Percentiles rank a stretch among this genome's conserved stretches.
These are phyloP conservation scores for Acanthosoma haemorrhoidale DNA, from an alignment of 2,888 invertebrate species.

Conservation along the genomic window DNA sequence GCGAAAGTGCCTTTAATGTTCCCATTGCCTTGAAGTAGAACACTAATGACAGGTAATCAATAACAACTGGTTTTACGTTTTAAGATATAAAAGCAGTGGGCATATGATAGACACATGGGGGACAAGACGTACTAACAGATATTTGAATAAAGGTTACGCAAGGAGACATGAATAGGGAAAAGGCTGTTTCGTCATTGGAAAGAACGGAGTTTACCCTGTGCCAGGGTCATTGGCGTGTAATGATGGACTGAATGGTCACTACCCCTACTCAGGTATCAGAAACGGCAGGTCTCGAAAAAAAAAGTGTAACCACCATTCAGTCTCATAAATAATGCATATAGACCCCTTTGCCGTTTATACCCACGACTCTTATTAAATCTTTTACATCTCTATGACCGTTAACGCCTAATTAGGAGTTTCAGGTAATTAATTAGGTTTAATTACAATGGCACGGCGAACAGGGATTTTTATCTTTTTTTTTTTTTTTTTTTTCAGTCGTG, in stretches of 20 bases:
- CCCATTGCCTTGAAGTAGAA: not conserved
- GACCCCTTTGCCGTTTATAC: not conserved
- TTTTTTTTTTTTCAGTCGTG: no score
- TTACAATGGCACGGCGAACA: no score
- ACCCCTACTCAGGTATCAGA: no score
- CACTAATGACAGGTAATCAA: not conserved
- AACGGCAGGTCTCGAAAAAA: not conserved
- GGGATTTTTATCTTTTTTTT: no score
- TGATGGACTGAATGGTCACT: not conserved
- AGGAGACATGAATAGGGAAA: constrained; percentile 2
- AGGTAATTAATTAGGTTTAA: no score
- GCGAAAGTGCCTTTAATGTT: no score
- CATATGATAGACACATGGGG: not conserved
- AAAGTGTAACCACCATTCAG: not conserved
- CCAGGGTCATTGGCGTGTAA: not conserved
- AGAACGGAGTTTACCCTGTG: not conserved
- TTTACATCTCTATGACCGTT: no score
- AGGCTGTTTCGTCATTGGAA: not conserved
- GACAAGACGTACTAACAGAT: not conserved
- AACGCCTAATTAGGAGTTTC: no score
- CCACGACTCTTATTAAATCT: not conserved
- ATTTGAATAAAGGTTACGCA: not conserved
- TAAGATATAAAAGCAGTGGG: no score
- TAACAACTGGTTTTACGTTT: not conserved
- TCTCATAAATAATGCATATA: not conserved